Evolutionary conservation across 2,888 invertebrate species (phyloP), one percentile per base, ranked within the genome.

Genomic region (Leptopterna dolabrata): DNA sequence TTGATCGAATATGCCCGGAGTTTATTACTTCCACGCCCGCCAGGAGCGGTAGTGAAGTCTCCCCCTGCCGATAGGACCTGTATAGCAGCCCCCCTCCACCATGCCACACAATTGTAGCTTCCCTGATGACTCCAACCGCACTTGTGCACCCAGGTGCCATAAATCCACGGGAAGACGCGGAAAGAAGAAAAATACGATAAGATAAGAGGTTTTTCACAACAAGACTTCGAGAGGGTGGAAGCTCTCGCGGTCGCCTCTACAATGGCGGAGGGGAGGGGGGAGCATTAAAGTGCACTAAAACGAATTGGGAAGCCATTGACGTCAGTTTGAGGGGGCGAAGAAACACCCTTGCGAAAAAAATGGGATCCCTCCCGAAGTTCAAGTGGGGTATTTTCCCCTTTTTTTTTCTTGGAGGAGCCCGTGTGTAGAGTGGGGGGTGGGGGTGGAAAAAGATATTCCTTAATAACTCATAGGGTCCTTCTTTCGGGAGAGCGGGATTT

Each of bases 241-340:
- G 73, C 6, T 47, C 29, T n/a, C 29, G 70, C 30, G 71, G 55
- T 45, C 24, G 45, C n/a, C n/a, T n/a, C n/a, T n/a, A n/a, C n/a
- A n/a, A n/a, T n/a, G 73, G 4, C n/a, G 45, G 13, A 19, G 85
- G 43, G 29, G 24, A 29, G 82, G 30, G 70, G 70, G 73, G 73
- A 36, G 82, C 87, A 87, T 87, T 87, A 87, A 87, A 87, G 87
- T 82, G 81, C 87, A 87, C 81, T 87, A 87, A 87, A 87, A 87
- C 87, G 87, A 87, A 87, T 87, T 87, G 87, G 87, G 87, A 87
- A 87, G 87, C 87, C 87, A 87, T 87, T 78, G 81, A 87, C 82
- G 87, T 87, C 87, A 43, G 36, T 63, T 87, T 41, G 80, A 80
- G 71, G 76, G 51, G 27, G 76, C 19, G 51, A 41, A 80, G 78